Evolutionary conservation across 2,113 vertebrate genomes (phyloP).

Genomic region (Astatotilapia flaviijosephi): DNA sequence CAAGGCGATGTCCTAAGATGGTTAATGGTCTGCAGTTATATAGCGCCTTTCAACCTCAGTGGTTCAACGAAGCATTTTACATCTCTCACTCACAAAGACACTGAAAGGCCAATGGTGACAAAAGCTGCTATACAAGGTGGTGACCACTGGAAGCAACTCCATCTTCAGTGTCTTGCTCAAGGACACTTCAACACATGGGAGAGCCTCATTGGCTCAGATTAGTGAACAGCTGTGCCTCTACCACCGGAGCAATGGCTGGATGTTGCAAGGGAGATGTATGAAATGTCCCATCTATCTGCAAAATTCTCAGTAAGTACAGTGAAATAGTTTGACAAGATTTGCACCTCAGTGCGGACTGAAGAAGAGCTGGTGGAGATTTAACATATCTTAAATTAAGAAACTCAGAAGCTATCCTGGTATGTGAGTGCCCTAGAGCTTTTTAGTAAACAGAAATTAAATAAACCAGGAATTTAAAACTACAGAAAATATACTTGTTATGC

Average conservation of each 20-base stretch:
- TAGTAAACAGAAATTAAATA: not conserved
- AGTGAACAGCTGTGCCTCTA: not conserved
- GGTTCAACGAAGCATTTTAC: not conserved
- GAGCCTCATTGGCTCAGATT: not conserved
- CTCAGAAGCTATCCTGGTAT: not conserved
- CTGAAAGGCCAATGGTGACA: not conserved
- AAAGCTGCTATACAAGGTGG: not conserved
- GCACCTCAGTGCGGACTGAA: not conserved
- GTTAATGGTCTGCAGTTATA: not conserved
- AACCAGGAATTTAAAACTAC: not conserved
- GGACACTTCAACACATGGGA: not conserved
- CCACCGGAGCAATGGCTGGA: not conserved
- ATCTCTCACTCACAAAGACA: not conserved
- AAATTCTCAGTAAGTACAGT: conserved; percentile 33
- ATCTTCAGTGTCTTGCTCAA: not conserved
- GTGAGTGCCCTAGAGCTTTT: not conserved
- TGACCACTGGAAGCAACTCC: not conserved
- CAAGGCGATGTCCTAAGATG: not conserved
- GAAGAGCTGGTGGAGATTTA: not conserved
- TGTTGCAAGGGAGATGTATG: conserved; percentile 29
- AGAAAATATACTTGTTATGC: not conserved
- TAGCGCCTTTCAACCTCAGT: not conserved
- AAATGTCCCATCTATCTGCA: conserved; percentile 22
- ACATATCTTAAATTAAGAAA: not conserved
- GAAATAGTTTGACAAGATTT: conserved; percentile 12